Percentiles rank a stretch among this genome's conserved stretches.
Evolutionary conservation across 2,797 vertebrate genomes (phyloP).

Genomic region (Peromyscus eremicus): DNA sequence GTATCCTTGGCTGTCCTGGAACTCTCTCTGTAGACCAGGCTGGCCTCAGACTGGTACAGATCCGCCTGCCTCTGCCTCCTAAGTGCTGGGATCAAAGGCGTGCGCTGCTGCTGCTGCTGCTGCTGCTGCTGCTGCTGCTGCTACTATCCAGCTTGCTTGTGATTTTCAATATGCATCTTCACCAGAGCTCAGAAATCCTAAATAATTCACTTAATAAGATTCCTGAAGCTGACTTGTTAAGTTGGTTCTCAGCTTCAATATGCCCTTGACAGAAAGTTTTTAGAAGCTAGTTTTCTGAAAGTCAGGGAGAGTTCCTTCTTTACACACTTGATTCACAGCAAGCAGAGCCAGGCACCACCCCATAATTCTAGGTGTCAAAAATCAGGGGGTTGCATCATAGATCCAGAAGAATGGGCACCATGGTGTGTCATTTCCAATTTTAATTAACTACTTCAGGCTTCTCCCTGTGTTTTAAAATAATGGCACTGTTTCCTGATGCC

Average conservation of each 20-base stretch:
- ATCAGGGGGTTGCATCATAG: background rate
- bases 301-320: background rate
- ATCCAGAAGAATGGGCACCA: background rate
- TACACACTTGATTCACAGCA: background rate
- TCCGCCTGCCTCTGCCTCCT: too few species aligned
- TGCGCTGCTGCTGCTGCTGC: too few species aligned
- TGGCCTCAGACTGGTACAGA: too few species aligned
- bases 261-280: background rate
- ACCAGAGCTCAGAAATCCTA: background rate
- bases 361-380: too few species aligned
- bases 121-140: too few species aligned
- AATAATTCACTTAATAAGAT: background rate
- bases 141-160: too few species aligned
- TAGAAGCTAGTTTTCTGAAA: background rate
- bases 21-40: too few species aligned
- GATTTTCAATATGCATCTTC: background rate
- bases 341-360: background rate
- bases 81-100: too few species aligned
- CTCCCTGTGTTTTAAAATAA: background rate
- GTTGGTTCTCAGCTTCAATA: background rate
- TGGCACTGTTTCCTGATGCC: background rate
- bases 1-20: too few species aligned
- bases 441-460: background rate
- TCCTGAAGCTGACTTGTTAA: background rate
- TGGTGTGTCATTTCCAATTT: background rate